Evolutionary conservation across 2,797 vertebrate species (phyloP), one percentile per base, ranked within the genome.

Genomic region (Sebastes hubbsi): DNA sequence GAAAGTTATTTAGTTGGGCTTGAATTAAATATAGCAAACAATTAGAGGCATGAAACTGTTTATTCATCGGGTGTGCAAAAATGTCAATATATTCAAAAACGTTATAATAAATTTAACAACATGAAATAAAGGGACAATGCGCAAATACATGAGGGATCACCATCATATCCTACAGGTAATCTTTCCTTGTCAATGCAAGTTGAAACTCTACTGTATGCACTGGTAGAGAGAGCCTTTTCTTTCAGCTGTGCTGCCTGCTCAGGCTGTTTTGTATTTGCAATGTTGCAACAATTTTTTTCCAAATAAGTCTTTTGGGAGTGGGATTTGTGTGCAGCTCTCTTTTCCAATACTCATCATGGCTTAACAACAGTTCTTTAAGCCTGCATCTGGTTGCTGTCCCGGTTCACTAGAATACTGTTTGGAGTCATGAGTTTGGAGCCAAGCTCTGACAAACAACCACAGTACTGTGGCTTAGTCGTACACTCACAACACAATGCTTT

Each of bases 51-150:
- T 79, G 71, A 90, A 86, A 84, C 82, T 81, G 59, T 95, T 95
- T 93, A 95, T 94, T 95, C 56, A 75, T 87, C 77, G 88, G 76
- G 55, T 92, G 90, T 94, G 91, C 88, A 93, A 92, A 92, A 86
- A 85, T 74, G 42, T 84, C 81, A 77, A 36, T 80, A 87, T 84
- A 85, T 80, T 90, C 60, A 85, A 89, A 89, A 87, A 88, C 70
- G 49, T 84, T 85, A 85, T 79, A 74, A 65, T 74, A 72, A 78
- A 65, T 78, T 36, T 72, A 81, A 78, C 75, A 83, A 85, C 56
- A 84, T 67, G 36, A 84, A 83, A 88, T 85, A 78, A 81, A 86
- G 67, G 76, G 74, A 84, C 73, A 86, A 87, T 85, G 60, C 64
- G 80, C 68, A 81, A 88, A 82, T 87, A 49, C 70, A 84, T 27